These are phyloP conservation scores for Sphaerophoria rueppellii DNA, from an alignment of 2,888 invertebrate species.

Conservation along the genomic window DNA sequence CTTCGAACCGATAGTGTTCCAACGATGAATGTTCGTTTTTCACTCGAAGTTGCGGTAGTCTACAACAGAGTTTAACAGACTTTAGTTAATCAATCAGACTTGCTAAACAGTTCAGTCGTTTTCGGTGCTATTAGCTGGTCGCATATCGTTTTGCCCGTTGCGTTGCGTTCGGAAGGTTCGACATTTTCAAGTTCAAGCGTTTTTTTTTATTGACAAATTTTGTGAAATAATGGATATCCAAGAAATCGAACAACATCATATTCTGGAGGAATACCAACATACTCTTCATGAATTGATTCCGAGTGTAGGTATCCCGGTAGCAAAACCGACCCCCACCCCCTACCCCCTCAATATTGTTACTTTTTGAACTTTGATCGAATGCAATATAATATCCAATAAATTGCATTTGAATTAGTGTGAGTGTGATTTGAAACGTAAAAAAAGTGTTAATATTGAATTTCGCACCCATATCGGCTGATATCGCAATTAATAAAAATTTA, in stretches of 20 bases:
- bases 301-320: conserved; percentile 76
- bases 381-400: conserved; percentile 27
- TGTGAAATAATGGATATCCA: conserved; percentile 76
- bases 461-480: conserved; percentile 26
- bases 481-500: conserved; percentile 27
- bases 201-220: background rate
- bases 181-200: conserved; percentile 23
- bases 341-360: background rate
- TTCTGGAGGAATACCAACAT: conserved; percentile 78
- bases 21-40: conserved; percentile 43
- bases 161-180: conserved; percentile 2
- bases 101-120: conserved; percentile 66
- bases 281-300: conserved; percentile 79
- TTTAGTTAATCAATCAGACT: conserved; percentile 68
- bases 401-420: conserved; percentile 31
- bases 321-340: background rate
- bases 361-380: conserved; percentile 51
- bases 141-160: conserved; percentile 56
- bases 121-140: conserved; percentile 66
- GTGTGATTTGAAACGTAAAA: conserved; percentile 18
- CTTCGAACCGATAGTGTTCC: conserved; percentile 39
- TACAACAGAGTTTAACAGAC: conserved; percentile 26
- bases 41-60: conserved; percentile 38
- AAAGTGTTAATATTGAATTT: conserved; percentile 47
- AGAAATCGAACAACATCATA: conserved; percentile 78